These are phyloP conservation scores for Fabriciana adippe DNA, from an alignment of 2,888 invertebrate genomes.

Conservation along the genomic window DNA sequence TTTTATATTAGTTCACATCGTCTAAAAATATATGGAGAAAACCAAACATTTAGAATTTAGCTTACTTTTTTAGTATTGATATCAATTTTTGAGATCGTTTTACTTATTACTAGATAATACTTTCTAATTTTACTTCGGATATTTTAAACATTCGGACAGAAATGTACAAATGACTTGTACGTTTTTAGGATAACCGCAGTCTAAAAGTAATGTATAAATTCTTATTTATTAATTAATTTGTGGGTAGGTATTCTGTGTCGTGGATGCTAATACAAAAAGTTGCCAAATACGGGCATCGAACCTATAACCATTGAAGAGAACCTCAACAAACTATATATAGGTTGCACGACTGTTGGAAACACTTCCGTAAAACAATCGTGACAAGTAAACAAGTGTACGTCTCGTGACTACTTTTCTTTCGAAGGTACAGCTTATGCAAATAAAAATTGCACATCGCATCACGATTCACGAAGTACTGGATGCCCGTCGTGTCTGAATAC, in stretches of 20 bases:
- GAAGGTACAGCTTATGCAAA: slow-evolving; percentile 30
- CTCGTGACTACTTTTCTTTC: slow-evolving; percentile 22
- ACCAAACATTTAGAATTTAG: too few relatives aligned
- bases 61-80: too few relatives aligned
- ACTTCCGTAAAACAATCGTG: slow-evolving; percentile 21
- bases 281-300: neutral
- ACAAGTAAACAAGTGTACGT: slow-evolving; percentile 15
- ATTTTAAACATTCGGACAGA: too few relatives aligned
- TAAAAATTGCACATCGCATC: slow-evolving; percentile 18
- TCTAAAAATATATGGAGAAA: too few relatives aligned
- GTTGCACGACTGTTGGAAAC: slow-evolving; percentile 5
- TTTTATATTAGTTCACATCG: too few relatives aligned
- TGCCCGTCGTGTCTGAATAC: slow-evolving; percentile 15
- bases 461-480: slow-evolving; percentile 27
- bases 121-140: too few relatives aligned
- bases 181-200: too few relatives aligned
- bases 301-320: neutral
- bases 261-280: neutral
- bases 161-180: too few relatives aligned
- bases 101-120: too few relatives aligned
- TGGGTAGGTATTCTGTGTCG: neutral
- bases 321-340: neutral
- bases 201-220: too few relatives aligned
- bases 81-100: too few relatives aligned
- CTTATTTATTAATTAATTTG: too few relatives aligned